Base-by-base conservation (phyloP, 2,888 invertebrate species). In the Scaptodrosophila latifasciaeformis region DNA sequence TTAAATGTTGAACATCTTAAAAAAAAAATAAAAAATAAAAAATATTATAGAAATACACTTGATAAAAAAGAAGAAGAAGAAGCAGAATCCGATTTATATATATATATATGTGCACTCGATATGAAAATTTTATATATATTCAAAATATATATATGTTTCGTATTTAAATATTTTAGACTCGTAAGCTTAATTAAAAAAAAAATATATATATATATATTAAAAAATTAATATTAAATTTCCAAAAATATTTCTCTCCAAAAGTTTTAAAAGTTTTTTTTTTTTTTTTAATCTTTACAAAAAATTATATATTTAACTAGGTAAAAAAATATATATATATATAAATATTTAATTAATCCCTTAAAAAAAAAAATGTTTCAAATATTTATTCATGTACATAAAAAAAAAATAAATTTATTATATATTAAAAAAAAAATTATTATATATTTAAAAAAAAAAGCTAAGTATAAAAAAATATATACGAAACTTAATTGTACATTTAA, bases 321-420 rank as follows among this genome's bases (percentile, higher is more conserved):
- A n/a, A n/a, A n/a, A n/a, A n/a, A n/a, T n/a, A n/a, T n/a, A n/a
- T n/a, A n/a, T n/a, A n/a, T n/a, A n/a, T n/a, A n/a, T 9, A 9
- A 27, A 27, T n/a, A n/a, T n/a, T n/a, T n/a, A n/a, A n/a, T n/a
- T n/a, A n/a, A n/a, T n/a, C n/a, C n/a, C n/a, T n/a, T n/a, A 37
- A 15, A 15, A 2, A 18, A 37, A 37, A 10, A 37, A 37, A 37
- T 17, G 37, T 1, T 17, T 10, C 18, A 49, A 49, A 67, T 61
- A 76, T 67, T 67, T 69, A 72, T 71, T 72, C 67, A 61, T 72
- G 71, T 72, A 71, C 46, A 71, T 72, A 67, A 31, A 57, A 49
- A 47, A 27, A 13, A 15, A 44, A 30, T 27, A 44, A 30, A 30
- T 15, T n/a, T 4, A 4, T n/a, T 12, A 34, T n/a, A 30, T 43